These are phyloP conservation scores for Aleadryas rufinucha DNA, from an alignment of 2,113 vertebrate genomes.

Conservation along the genomic window DNA sequence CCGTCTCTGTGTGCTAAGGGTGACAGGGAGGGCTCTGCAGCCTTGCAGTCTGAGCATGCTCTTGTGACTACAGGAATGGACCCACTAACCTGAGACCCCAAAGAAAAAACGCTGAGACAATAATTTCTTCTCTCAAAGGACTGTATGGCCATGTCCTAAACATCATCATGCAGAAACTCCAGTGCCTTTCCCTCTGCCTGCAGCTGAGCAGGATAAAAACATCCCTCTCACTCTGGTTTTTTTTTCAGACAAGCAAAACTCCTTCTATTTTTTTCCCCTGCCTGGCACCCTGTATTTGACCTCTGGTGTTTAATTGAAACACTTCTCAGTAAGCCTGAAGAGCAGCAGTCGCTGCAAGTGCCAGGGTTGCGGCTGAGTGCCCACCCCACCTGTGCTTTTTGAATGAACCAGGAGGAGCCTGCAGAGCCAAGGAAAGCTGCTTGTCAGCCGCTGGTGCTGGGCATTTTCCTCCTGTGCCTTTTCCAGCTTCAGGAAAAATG, in stretches of 20 bases:
- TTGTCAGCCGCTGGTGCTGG: fast-evolving
- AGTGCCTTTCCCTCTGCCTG: not conserved
- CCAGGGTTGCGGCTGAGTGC: not conserved
- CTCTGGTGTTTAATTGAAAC: not conserved
- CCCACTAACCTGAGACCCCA: not conserved
- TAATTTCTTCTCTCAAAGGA: not conserved
- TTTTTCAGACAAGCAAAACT: not conserved
- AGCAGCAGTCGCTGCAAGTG: not conserved
- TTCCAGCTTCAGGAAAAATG: not conserved
- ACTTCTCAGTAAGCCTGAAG: not conserved
- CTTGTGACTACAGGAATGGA: not conserved
- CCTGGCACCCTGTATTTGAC: not conserved
- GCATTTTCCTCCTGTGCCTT: not conserved
- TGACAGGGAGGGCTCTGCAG: not conserved
- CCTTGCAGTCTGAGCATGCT: not conserved
- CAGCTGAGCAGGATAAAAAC: not conserved
- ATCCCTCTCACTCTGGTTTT: not conserved
- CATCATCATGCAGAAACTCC: not conserved
- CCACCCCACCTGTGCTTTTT: fast-evolving
- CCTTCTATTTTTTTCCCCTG: not conserved
- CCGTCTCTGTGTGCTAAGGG: not conserved
- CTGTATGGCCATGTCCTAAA: not conserved
- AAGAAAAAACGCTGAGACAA: not conserved
- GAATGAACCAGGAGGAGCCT: not conserved
- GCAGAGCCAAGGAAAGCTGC: not conserved